Percentiles rank a stretch among this genome's conserved stretches.
Conservation (phyloP, 2,797 vertebrate species). For the Scolopax rusticola region DNA sequence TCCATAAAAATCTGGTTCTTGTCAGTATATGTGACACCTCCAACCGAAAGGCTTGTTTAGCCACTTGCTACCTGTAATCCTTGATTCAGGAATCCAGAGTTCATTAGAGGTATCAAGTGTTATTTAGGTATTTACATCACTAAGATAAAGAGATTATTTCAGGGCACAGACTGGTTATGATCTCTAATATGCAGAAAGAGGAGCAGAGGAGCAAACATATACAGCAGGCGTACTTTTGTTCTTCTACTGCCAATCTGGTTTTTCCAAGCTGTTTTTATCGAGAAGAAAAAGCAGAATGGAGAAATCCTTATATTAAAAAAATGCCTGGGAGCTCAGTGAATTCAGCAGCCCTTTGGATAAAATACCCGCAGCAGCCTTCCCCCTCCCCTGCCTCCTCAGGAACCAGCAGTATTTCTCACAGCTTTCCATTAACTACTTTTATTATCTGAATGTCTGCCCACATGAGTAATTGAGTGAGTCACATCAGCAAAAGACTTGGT, state of each 20-base stretch:
- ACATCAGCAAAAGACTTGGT: conserved; percentile 67
- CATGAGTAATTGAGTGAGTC: conserved; percentile 77
- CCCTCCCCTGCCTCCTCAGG: conserved; percentile 57
- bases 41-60: conserved; percentile 17
- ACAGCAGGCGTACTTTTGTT: conserved; percentile 7
- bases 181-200: conserved; percentile 25
- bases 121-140: neutral
- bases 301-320: conserved; percentile 59
- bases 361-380: conserved; percentile 55
- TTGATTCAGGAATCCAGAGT: neutral
- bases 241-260: conserved; percentile 36
- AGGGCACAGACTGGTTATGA: conserved; percentile 4
- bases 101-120: neutral
- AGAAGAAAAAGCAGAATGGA: conserved; percentile 38
- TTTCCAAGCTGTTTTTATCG: conserved; percentile 56
- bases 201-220: conserved; percentile 21
- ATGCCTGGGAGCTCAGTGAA: conserved; percentile 45
- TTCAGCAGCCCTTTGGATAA: conserved; percentile 63
- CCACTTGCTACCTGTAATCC: neutral
- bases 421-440: conserved; percentile 73
- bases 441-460: conserved; percentile 75
- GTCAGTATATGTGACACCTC: neutral
- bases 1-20: conserved; percentile 24
- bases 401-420: conserved; percentile 75
- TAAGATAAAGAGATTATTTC: conserved; percentile 42